phyloP scores from a whole-genome alignment of 2,888 invertebrate species.

The Philonicus albiceps region DNA sequence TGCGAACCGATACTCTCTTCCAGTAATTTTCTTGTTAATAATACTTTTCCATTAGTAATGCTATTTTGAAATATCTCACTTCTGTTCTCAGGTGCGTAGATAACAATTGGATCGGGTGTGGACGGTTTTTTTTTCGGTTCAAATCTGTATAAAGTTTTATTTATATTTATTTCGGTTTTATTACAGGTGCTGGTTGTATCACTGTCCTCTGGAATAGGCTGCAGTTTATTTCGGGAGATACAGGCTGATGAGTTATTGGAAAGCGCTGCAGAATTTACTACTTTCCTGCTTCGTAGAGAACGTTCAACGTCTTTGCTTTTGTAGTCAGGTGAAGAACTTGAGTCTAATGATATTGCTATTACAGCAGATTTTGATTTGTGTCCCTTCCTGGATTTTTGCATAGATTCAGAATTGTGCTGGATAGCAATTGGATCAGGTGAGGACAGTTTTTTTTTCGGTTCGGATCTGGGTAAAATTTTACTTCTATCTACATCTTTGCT shows the following conservation, averaged over 20 bases:
- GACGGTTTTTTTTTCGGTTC: neutral
- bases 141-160: neutral
- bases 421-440: too few species aligned
- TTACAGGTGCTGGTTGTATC: neutral
- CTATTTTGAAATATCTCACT: neutral
- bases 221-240: neutral
- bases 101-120: neutral
- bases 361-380: neutral
- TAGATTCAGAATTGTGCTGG: neutral
- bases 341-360: neutral
- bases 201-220: neutral
- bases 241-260: neutral
- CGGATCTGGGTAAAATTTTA: too few species aligned
- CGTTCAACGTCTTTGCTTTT: neutral
- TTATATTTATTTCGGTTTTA: neutral
- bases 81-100: neutral
- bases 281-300: neutral
- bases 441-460: too few species aligned
- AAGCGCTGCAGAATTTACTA: conserved; percentile 34
- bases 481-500: too few species aligned
- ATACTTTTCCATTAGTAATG: neutral
- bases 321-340: neutral
- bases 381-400: neutral
- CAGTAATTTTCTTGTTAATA: conserved; percentile 5
- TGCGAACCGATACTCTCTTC: conserved; percentile 4